Conservation (phyloP, 2,113 vertebrate genomes). For the Sterrhoptilus dennistouni region DNA sequence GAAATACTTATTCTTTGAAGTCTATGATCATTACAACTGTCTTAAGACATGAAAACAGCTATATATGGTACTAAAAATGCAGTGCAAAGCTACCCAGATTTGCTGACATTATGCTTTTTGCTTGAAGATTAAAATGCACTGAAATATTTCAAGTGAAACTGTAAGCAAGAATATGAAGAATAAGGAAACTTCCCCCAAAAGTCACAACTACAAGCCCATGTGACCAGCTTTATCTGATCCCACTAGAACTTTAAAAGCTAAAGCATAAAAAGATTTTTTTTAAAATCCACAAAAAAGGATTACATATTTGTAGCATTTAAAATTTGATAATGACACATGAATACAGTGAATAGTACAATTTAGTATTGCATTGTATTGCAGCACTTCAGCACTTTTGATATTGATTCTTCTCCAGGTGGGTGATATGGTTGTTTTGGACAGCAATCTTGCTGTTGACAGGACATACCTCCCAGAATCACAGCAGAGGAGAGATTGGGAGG, state of each 20-base stretch:
- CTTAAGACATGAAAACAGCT: neutral
- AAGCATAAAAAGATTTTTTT: neutral
- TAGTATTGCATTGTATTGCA: neutral
- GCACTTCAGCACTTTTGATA: neutral
- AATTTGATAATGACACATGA: neutral
- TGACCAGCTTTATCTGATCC: neutral
- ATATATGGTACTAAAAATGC: neutral
- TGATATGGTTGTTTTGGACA: neutral
- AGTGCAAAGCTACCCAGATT: neutral
- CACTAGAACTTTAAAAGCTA: neutral
- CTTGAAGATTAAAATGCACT: neutral
- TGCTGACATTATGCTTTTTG: neutral
- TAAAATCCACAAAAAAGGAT: neutral
- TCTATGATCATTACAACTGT: neutral
- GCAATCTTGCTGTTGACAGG: neutral
- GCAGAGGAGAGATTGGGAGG: neutral
- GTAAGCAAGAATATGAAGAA: neutral
- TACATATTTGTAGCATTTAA: neutral
- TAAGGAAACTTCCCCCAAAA: neutral
- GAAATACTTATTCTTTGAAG: constrained; percentile 10
- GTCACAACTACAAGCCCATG: neutral
- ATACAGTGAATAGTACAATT: neutral
- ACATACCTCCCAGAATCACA: neutral
- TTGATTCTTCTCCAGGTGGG: neutral
- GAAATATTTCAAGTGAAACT: neutral